Evolutionary conservation across 2,888 invertebrate genomes (phyloP), one percentile per base, ranked within the genome.

Genomic region (Polietes domitor): DNA sequence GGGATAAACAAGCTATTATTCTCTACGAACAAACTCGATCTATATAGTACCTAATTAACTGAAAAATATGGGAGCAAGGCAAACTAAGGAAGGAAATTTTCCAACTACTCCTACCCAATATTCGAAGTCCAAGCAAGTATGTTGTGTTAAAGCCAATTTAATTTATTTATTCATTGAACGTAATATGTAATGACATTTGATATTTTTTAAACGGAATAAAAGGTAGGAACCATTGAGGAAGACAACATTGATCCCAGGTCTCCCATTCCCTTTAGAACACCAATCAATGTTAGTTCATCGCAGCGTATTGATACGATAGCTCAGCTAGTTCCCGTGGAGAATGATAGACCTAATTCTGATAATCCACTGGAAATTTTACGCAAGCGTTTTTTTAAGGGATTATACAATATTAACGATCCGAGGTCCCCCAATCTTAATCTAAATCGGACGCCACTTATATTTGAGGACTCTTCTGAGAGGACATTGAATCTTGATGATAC

Each of bases 401-500:
- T 91, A 61, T 88, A 87, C 32, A 88, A 86, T 50, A 55, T 91
- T 0, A 89, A 88, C 10, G 91, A 91, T 88, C 91, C 91, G 0
- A 89, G 91, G 1, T 91, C 91, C 0, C 91, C 91, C 0, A 87
- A 78, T 32, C 37, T 76, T 3, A 87, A 78, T 32, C 37, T 76
- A 2, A 90, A 90, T 85, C 90, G 91, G 0, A 91, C 92, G 0
- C 91, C 92, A 0, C 28, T 91, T 2, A 75, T 90, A 2, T 87
- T 91, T 10, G 47, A 47, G 53, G 91, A 90, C 15, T 82, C 85
- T 0, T 77, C 86, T n/a, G 90, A 90, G 79, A 89, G 88, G 17
- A 89, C 91, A 0, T 73, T 91, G 0, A 89, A 89, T 58, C 82
- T 91, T 79, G 89, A 91, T 70, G 92, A 91, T 71, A 91, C 91